A percentile compares a stretch with the other conserved stretches of the same genome.
These are phyloP conservation scores for Mormyrus proboscirostris DNA, from an alignment of 2,797 vertebrate genomes.

Conservation along the genomic window DNA sequence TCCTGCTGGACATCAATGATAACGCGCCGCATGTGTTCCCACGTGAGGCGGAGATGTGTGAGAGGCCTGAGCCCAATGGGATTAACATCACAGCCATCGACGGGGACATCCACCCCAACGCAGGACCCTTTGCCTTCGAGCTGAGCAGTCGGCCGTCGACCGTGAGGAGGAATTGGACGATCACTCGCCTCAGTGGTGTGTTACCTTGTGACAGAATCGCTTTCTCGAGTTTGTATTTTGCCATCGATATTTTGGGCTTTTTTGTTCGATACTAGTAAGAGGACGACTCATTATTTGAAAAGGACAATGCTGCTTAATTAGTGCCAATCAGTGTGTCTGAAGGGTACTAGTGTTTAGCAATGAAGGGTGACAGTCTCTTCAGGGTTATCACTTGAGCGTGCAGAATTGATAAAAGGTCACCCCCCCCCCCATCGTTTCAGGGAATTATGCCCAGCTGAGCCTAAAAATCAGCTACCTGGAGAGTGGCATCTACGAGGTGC, in stretches of 20 bases:
- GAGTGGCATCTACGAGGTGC: slow-evolving; percentile 87
- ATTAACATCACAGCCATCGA: slow-evolving; percentile 95
- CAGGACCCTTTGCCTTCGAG: slow-evolving; percentile 90
- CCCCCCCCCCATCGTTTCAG: slow-evolving; percentile 48
- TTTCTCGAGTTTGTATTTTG: background rate
- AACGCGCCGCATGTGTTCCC: slow-evolving; percentile 89
- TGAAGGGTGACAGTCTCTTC: background rate
- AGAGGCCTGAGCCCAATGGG: slow-evolving; percentile 84
- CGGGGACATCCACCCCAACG: slow-evolving; percentile 86
- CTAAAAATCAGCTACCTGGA: slow-evolving; percentile 85
- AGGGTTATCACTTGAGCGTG: slow-evolving; percentile 10
- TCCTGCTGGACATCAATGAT: slow-evolving; percentile 90
- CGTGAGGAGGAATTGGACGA: slow-evolving; percentile 89
- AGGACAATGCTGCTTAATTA: background rate
- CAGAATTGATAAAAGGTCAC: background rate
- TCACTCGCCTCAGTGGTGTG: slow-evolving; percentile 84
- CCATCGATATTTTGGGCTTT: background rate
- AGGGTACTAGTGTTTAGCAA: background rate
- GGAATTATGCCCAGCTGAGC: slow-evolving; percentile 85
- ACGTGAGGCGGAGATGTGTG: slow-evolving; percentile 82
- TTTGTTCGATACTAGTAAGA: background rate
- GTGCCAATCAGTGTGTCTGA: background rate
- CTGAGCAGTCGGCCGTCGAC: slow-evolving; percentile 71
- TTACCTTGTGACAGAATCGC: background rate
- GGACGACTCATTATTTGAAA: background rate